Conservation (phyloP, 2,888 invertebrate genomes). For the Venusia cambrica region DNA sequence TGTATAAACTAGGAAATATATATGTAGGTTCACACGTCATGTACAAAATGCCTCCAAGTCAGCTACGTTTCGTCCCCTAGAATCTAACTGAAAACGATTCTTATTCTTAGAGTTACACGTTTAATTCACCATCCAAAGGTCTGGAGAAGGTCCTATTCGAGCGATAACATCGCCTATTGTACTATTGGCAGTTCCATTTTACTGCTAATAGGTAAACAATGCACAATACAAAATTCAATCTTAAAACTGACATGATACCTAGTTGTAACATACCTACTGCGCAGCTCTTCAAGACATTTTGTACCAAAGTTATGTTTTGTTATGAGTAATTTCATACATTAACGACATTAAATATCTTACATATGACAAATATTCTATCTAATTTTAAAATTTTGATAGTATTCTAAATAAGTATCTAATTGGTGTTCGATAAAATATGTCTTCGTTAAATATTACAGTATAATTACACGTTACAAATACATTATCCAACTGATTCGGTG, state of each 20-base stretch:
- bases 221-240: no score
- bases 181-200: no score
- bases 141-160: no score
- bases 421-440: conserved; percentile 73
- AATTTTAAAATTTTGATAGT: conserved; percentile 48
- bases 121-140: no score
- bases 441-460: conserved; percentile 44
- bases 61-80: no score
- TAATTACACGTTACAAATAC: conserved; percentile 38
- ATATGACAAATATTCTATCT: conserved; percentile 29
- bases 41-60: conserved; percentile 12
- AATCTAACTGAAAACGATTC: no score
- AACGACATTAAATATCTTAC: conserved; percentile 30
- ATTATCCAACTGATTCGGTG: conserved; percentile 20
- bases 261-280: no score
- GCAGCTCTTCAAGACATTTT: conserved; percentile 13
- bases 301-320: conserved; percentile 5
- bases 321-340: conserved; percentile 13
- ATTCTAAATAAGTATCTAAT: conserved; percentile 67
- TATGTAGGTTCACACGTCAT: conserved; percentile 15
- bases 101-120: no score
- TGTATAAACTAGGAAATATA: conserved; percentile 31
- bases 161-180: no score
- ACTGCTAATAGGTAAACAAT: no score
- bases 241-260: no score